Percentiles rank a stretch among this genome's conserved stretches.
Conservation (phyloP, 2,888 invertebrate genomes). For the Tipula vernalis region DNA sequence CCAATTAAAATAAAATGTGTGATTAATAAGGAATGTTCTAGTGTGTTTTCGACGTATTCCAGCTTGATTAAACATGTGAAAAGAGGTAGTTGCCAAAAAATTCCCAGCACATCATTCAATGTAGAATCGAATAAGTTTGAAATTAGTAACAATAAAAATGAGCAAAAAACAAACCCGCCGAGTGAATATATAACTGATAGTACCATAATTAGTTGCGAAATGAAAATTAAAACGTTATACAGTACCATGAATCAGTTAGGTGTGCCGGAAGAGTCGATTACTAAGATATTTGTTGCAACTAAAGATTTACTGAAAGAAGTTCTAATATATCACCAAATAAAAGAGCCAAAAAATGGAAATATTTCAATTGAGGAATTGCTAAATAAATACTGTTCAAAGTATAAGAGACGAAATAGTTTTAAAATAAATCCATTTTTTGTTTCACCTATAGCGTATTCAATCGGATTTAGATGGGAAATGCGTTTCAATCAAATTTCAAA, state of each 20-base stretch:
- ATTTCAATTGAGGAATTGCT: background rate
- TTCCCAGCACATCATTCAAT: background rate
- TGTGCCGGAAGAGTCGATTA: background rate
- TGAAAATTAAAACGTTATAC: background rate
- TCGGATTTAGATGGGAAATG: slow-evolving; percentile 6
- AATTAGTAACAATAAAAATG: background rate
- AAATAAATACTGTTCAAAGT: background rate
- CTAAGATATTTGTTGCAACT: background rate
- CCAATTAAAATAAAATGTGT: background rate
- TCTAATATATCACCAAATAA: background rate
- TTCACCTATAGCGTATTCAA: background rate
- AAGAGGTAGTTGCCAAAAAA: background rate
- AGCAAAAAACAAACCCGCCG: background rate
- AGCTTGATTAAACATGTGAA: background rate
- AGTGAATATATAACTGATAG: background rate
- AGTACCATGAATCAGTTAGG: background rate
- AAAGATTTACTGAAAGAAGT: background rate
- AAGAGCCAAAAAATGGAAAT: background rate
- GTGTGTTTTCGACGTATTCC: background rate
- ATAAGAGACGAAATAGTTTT: background rate
- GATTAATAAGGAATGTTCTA: background rate
- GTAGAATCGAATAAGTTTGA: background rate
- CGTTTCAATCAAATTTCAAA: background rate
- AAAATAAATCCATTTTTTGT: background rate
- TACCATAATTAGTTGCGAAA: background rate